Evolutionary conservation across 2,113 vertebrate genomes (phyloP).

Genomic region (Pedetes capensis): DNA sequence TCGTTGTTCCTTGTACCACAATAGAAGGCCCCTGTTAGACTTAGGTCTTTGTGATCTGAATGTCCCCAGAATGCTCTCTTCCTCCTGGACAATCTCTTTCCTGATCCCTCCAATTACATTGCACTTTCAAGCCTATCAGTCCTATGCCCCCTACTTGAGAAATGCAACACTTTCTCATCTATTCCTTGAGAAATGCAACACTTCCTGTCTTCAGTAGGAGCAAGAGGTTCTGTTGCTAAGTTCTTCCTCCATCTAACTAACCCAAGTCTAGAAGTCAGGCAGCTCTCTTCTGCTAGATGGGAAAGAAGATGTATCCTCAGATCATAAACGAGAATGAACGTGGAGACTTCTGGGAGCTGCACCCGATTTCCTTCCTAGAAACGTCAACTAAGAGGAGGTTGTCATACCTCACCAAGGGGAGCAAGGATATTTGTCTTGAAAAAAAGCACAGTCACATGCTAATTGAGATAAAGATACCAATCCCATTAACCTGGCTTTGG

Average conservation of each 20-base stretch:
- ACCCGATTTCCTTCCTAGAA: not conserved
- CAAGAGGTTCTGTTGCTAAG: not conserved
- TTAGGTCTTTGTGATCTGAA: not conserved
- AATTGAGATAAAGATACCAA: not conserved
- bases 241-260: not conserved
- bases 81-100: not conserved
- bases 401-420: not conserved
- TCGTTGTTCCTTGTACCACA: not conserved
- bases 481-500: not conserved
- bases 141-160: not conserved
- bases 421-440: not conserved
- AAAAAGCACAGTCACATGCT: not conserved
- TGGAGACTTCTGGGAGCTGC: not conserved
- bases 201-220: not conserved
- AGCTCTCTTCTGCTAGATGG: not conserved
- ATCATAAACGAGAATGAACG: fast-evolving
- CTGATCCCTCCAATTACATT: not conserved
- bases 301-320: not conserved
- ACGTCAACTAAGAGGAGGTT: not conserved
- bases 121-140: not conserved
- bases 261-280: not conserved
- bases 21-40: not conserved
- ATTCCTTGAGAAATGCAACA: not conserved
- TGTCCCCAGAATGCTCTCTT: not conserved
- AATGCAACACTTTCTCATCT: not conserved